Evolutionary conservation across 2,113 vertebrate genomes (phyloP).

Genomic region (Cnemophilus loriae): DNA sequence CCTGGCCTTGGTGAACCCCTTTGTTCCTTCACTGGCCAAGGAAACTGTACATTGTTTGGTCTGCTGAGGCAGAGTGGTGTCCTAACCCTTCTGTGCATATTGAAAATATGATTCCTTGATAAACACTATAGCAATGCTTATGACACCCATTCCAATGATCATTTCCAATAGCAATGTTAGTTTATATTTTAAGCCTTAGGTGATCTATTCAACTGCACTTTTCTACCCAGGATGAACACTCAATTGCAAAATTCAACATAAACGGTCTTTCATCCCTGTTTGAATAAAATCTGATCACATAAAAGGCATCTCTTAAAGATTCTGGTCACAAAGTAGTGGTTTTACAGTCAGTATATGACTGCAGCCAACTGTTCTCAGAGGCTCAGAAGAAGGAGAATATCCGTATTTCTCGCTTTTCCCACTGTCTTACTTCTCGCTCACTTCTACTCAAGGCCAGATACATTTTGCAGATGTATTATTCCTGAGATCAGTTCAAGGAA

Average conservation of each 20-base stretch:
- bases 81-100: background rate
- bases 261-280: slow-evolving; percentile 9
- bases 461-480: background rate
- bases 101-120: background rate
- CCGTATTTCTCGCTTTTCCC: background rate
- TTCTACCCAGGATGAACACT: background rate
- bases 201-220: background rate
- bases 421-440: background rate
- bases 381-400: background rate
- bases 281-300: slow-evolving; percentile 34
- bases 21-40: background rate
- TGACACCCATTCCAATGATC: background rate
- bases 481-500: background rate
- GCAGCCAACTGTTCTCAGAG: slow-evolving; percentile 24
- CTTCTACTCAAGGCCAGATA: background rate
- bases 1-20: background rate
- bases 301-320: slow-evolving; percentile 44
- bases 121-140: background rate
- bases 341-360: slow-evolving; percentile 33
- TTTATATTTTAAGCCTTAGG: background rate
- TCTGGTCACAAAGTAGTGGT: slow-evolving; percentile 37
- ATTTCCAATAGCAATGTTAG: background rate
- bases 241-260: slow-evolving; percentile 35
- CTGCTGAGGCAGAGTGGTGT: background rate
- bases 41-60: background rate